These are phyloP conservation scores for Trichogramma evanescens DNA, from an alignment of 2,888 invertebrate species.

Conservation along the genomic window DNA sequence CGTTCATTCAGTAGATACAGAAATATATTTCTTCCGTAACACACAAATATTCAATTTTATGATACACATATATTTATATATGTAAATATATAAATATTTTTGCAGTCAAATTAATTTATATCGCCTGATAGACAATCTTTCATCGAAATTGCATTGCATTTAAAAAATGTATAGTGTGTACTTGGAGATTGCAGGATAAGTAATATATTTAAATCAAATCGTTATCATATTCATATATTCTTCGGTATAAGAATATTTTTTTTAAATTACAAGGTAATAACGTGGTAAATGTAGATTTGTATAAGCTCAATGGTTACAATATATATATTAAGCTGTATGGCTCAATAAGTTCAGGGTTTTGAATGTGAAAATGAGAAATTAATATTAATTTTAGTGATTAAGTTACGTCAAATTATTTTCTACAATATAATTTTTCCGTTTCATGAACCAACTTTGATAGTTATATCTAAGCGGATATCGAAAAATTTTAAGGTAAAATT, in stretches of 20 bases:
- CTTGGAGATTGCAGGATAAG: conserved; percentile 12
- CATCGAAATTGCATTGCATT: conserved; percentile 1
- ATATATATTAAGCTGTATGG: neutral
- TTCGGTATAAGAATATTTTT: neutral
- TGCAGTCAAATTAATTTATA: neutral
- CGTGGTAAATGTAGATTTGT: neutral
- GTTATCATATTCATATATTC: neutral
- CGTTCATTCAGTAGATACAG: no score
- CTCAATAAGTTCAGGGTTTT: no score
- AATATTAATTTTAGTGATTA: no score
- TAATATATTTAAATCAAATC: conserved; percentile 11
- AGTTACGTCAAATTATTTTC: neutral
- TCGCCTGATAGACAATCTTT: conserved; percentile 7
- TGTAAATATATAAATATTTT: neutral
- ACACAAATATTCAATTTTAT: neutral
- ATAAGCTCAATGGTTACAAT: neutral
- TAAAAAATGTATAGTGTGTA: conserved; percentile 5
- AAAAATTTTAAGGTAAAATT: no score
- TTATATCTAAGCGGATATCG: no score
- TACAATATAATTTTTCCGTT: neutral
- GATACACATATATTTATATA: neutral
- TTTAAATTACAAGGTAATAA: neutral
- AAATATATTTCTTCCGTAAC: neutral
- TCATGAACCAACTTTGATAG: no score
- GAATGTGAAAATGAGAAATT: no score